Evolutionary conservation across 2,888 invertebrate genomes (phyloP).

Genomic region (Hyles lineata): DNA sequence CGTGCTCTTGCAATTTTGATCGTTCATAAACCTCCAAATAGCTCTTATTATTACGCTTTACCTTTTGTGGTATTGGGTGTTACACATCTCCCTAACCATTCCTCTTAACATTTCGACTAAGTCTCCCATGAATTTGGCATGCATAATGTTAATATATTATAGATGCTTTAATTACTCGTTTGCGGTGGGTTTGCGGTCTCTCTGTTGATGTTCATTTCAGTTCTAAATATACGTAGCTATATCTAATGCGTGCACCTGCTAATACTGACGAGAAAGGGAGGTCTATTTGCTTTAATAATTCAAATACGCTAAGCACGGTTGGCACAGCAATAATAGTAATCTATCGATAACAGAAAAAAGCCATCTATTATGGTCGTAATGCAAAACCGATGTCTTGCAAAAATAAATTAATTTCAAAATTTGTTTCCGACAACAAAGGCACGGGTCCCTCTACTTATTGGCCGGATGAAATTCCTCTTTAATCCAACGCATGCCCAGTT

Average conservation of each 20-base stretch:
- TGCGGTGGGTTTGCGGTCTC: conserved; percentile 72
- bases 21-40: conserved; percentile 82
- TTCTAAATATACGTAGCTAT: conserved; percentile 40
- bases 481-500: conserved; percentile 80
- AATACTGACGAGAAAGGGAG: conserved; percentile 30
- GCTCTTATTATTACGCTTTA: conserved; percentile 80
- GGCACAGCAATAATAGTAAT: conserved; percentile 29
- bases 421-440: conserved; percentile 68
- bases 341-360: conserved; percentile 43
- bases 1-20: conserved; percentile 84
- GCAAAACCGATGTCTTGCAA: conserved; percentile 67
- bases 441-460: conserved; percentile 65
- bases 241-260: conserved; percentile 23
- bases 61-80: conserved; percentile 81
- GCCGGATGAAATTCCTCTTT: conserved; percentile 77
- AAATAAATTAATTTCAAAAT: conserved; percentile 73
- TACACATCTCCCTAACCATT: conserved; percentile 72
- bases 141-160: conserved; percentile 81
- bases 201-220: conserved; percentile 63
- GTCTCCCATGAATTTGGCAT: conserved; percentile 77
- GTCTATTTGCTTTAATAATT: conserved; percentile 35
- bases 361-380: conserved; percentile 60
- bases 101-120: conserved; percentile 72
- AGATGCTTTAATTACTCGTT: conserved; percentile 81
- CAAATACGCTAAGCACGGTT: conserved; percentile 24